Conservation (phyloP, 2,797 vertebrate species). For the Phalloptychus januarius region DNA sequence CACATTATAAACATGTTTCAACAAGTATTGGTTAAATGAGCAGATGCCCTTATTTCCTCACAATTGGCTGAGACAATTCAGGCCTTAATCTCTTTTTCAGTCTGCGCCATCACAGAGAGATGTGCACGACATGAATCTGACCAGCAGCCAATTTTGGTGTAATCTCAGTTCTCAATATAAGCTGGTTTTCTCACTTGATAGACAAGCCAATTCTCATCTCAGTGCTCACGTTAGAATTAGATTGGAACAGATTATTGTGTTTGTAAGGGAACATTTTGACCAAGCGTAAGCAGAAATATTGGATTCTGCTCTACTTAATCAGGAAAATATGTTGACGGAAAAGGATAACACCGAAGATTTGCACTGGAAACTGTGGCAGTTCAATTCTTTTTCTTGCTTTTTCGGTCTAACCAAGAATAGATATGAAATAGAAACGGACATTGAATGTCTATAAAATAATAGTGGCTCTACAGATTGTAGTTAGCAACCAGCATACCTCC, state of each 20-base stretch:
- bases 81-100: slow-evolving; percentile 39
- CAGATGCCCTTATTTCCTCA: neutral
- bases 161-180: slow-evolving; percentile 68
- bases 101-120: slow-evolving; percentile 57
- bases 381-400: slow-evolving; percentile 8
- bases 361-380: slow-evolving; percentile 17
- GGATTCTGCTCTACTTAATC: slow-evolving; percentile 42
- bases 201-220: slow-evolving; percentile 58
- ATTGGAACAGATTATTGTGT: slow-evolving; percentile 34
- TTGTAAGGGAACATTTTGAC: slow-evolving; percentile 25
- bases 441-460: slow-evolving; percentile 51
- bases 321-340: slow-evolving; percentile 21
- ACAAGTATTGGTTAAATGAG: slow-evolving; percentile 15
- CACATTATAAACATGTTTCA: slow-evolving; percentile 8
- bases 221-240: slow-evolving; percentile 25
- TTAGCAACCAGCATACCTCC: slow-evolving; percentile 80
- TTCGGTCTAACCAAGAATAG: slow-evolving; percentile 41
- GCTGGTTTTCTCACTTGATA: slow-evolving; percentile 55
- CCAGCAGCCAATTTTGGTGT: slow-evolving; percentile 67
- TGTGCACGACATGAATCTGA: slow-evolving; percentile 65
- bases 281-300: slow-evolving; percentile 23
- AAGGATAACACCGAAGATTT: slow-evolving; percentile 22
- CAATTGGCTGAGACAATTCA: slow-evolving; percentile 47
- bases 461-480: slow-evolving; percentile 68
- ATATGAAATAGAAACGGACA: slow-evolving; percentile 49